phyloP scores from a whole-genome alignment of 2,888 invertebrate species.

The Globia sparganii region DNA sequence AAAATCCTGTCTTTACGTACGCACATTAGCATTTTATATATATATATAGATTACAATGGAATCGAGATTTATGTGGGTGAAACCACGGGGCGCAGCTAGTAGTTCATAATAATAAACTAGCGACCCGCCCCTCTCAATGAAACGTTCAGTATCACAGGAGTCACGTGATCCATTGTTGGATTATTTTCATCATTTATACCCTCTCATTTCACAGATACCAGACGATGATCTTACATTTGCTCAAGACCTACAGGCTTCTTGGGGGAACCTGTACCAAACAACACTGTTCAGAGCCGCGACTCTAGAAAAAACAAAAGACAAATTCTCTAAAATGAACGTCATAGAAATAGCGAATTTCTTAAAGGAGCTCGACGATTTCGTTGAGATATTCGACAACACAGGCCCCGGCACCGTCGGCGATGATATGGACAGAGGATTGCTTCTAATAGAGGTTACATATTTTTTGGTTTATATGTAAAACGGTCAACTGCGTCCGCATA shows the following conservation, averaged over 20 bases:
- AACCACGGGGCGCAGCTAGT: too few species aligned
- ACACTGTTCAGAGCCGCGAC: slow-evolving; percentile 93
- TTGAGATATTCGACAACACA: slow-evolving; percentile 92
- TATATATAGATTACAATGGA: too few species aligned
- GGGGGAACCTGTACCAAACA: slow-evolving; percentile 93
- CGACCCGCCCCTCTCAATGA: neutral
- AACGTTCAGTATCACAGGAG: neutral
- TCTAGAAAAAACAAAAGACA: slow-evolving; percentile 95
- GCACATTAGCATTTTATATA: too few species aligned
- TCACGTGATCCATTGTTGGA: neutral
- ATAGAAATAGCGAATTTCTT: slow-evolving; percentile 93
- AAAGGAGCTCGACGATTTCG: slow-evolving; percentile 91
- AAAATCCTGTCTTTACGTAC: too few species aligned
- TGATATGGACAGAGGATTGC: slow-evolving; percentile 93
- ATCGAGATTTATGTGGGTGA: too few species aligned
- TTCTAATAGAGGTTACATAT: slow-evolving; percentile 91
- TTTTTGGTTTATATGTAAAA: neutral
- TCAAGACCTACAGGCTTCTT: slow-evolving; percentile 91
- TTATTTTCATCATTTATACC: neutral
- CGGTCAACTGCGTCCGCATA: neutral
- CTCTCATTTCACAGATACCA: slow-evolving; percentile 77
- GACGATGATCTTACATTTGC: slow-evolving; percentile 90
- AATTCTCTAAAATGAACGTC: slow-evolving; percentile 95
- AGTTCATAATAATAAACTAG: neutral
- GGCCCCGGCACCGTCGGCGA: slow-evolving; percentile 95